Conservation (phyloP, 2,888 invertebrate species). For the Cyrtodaria siliqua region DNA sequence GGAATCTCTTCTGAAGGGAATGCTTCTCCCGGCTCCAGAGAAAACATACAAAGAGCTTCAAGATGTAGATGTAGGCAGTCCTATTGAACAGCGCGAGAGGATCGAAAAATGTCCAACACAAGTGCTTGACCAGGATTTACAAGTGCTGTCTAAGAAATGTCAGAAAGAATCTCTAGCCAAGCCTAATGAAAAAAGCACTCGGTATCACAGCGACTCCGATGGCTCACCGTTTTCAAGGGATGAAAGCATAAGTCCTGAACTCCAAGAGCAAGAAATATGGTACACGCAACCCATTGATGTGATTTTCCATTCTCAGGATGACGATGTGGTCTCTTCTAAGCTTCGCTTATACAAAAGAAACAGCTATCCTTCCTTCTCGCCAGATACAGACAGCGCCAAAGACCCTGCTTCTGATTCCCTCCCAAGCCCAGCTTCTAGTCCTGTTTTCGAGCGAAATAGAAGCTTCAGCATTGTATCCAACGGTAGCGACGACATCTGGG, state of each 20-base stretch:
- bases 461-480: conserved; percentile 26
- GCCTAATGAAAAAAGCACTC: background rate
- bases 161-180: background rate
- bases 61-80: conserved; percentile 47
- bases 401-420: conserved; percentile 14
- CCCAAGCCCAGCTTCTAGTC: conserved; percentile 43
- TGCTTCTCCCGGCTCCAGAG: conserved; percentile 61
- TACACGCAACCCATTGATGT: conserved; percentile 78
- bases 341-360: conserved; percentile 75
- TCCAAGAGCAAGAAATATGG: conserved; percentile 78
- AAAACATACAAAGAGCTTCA: conserved; percentile 61
- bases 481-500: conserved; percentile 48
- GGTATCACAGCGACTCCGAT: background rate
- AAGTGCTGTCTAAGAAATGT: background rate
- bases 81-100: conserved; percentile 34
- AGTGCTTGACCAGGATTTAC: background rate
- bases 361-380: conserved; percentile 65
- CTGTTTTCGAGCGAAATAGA: conserved; percentile 29
- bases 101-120: conserved; percentile 16
- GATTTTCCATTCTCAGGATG: conserved; percentile 62
- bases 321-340: conserved; percentile 56
- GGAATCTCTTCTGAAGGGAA: conserved; percentile 72
- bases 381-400: conserved; percentile 22
- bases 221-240: conserved; percentile 21
- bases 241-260: conserved; percentile 70